Base-by-base conservation (phyloP, 2,797 vertebrate genomes). In the Anguilla obscura region DNA sequence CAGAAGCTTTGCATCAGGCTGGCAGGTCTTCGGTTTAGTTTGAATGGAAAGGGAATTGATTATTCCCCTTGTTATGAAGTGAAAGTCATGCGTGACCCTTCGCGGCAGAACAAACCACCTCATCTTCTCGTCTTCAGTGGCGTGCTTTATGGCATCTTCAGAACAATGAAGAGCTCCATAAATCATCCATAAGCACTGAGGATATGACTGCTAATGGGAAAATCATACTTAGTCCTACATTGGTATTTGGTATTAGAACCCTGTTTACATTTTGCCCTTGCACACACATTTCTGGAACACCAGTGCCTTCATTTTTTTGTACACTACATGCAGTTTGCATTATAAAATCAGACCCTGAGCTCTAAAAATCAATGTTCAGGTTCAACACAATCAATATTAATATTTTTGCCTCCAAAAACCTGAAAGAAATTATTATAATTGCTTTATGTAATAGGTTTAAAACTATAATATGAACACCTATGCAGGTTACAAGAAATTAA, bases 1-100 rank as follows among this genome's bases (percentile, higher is more conserved):
- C 87, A 90, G 90, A 89, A 88, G 88, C 89, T 80, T 45, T 74
- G 54, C 71, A 76, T 90, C 85, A 87, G 69, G 85, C 76, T 89
- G 90, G 76, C 90, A 87, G 69, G 48, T 63, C 80, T 40, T 89
- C 87, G 14, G 54, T 85, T 87, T 88, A 50, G 58, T 87, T 52
- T 86, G 87, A 89, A 91, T 90, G 69, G 84, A 66, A 40, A 85
- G 9, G 21, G 27, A 85, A 84, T 87, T 71, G 82, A 85, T 89
- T 84, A 86, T 69, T 89, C 88, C 88, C 74, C 83, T 85, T 87
- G 88, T 63, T 85, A 86, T 87, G 83, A 66, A 24, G n/a, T 48
- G 54, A 86, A 87, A 21, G 14, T 50, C 52, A 86, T 60, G 58
- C 71, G 85, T 89, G 87, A 9, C 56, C 66, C 76, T 63, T 88